Evolutionary conservation across 2,888 invertebrate species (phyloP).

Genomic region (Mythimna vitellina): DNA sequence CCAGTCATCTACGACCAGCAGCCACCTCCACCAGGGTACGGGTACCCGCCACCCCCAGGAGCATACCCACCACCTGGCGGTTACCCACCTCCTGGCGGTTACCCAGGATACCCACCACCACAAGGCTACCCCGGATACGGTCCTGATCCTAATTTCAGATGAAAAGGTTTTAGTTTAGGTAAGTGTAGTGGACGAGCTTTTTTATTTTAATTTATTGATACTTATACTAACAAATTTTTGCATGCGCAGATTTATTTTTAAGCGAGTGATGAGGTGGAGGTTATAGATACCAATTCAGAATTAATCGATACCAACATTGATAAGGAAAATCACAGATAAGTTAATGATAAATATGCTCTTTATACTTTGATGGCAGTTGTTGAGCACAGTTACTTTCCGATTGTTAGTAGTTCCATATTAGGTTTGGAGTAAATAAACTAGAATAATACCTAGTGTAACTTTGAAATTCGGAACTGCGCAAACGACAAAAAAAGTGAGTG

Average conservation of each 20-base stretch:
- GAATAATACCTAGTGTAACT: neutral
- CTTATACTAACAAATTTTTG: slow-evolving; percentile 7
- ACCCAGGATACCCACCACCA: slow-evolving; percentile 66
- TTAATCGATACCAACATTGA: slow-evolving; percentile 38
- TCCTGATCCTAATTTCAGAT: slow-evolving; percentile 73
- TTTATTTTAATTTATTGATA: slow-evolving; percentile 10
- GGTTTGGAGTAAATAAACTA: neutral
- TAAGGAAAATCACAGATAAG: slow-evolving; percentile 36
- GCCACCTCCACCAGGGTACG: slow-evolving; percentile 75
- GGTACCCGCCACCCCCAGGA: slow-evolving; percentile 70
- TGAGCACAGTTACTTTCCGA: slow-evolving; percentile 3
- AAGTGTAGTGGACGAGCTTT: slow-evolving; percentile 76
- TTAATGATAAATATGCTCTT: slow-evolving; percentile 29
- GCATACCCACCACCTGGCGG: slow-evolving; percentile 68
- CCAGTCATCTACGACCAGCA: slow-evolving; percentile 77
- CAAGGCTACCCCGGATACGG: slow-evolving; percentile 68
- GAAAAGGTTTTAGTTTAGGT: slow-evolving; percentile 72
- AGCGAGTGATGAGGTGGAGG: slow-evolving; percentile 21
- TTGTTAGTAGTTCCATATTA: neutral
- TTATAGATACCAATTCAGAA: slow-evolving; percentile 10
- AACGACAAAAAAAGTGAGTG: slow-evolving; percentile 32
- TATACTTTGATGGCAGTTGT: slow-evolving; percentile 22
- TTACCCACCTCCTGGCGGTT: slow-evolving; percentile 66
- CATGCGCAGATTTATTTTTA: slow-evolving; percentile 34
- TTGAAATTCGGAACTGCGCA: neutral